These are phyloP conservation scores for Bergia puertoricense DNA, from an alignment of 92 coral and sea anemone genomes.

Conservation along the genomic window DNA sequence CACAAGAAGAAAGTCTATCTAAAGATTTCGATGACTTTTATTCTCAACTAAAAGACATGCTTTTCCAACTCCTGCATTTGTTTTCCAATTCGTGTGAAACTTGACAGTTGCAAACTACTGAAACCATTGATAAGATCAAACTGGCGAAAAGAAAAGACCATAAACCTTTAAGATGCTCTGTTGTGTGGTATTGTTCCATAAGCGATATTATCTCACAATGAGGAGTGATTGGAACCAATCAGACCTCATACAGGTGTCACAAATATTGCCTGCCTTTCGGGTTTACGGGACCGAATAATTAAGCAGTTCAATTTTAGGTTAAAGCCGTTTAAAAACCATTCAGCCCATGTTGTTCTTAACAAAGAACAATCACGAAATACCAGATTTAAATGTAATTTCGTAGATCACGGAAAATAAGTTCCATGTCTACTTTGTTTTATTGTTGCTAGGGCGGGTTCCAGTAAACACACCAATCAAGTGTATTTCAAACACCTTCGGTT, in stretches of 20 bases:
- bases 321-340: not conserved
- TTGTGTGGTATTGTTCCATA: not conserved
- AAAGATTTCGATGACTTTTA: not conserved
- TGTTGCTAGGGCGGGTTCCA: conserved; percentile 1
- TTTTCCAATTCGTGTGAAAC: not conserved
- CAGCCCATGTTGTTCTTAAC: not conserved
- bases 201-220: not conserved
- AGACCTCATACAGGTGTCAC: conserved; percentile 3
- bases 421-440: not conserved
- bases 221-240: not conserved
- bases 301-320: not conserved
- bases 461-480: not conserved
- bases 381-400: not conserved
- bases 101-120: not conserved
- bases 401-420: not conserved
- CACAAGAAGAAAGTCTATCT: not conserved
- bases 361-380: not conserved
- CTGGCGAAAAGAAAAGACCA: conserved; percentile 13
- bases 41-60: not conserved
- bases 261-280: not conserved
- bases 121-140: not conserved
- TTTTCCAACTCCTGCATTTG: not conserved
- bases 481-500: not conserved
- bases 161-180: not conserved
- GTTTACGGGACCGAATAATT: not conserved